Evolutionary conservation across 2,888 invertebrate genomes (phyloP), one percentile per base, ranked within the genome.

Genomic region (Lochmaea crataegi): DNA sequence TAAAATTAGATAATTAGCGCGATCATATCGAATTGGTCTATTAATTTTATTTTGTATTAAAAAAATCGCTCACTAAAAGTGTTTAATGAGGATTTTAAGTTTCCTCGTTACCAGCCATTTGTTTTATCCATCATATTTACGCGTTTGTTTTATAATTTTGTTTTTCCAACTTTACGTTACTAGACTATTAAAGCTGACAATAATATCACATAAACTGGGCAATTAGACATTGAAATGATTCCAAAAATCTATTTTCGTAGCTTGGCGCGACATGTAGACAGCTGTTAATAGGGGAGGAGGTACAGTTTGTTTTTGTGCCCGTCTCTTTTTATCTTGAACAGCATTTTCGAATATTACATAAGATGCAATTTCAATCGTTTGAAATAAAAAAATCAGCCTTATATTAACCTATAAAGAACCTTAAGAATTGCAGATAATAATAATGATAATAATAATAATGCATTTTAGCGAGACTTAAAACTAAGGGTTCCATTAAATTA

Each of bases 261-360:
- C 65, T 77, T 75, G 77, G 75, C 75, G 72, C 66, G 68, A 58
- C 68, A 10, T 60, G 71, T 68, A 75, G 72, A 74, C 77, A 72
- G 61, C 38, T 72, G 67, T 66, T 41, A 60, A 68, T 60, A 57
- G 45, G 61, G 16, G 53, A 60, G 64, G 48, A 60, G 64, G 48
- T 65, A 65, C 58, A 60, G 60, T 60, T 73, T 67, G 53, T 57
- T 66, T 67, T 56, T 64, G 45, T 45, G 14, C 26, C 10, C 22
- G 42, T 67, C 67, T 42, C 42, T 67, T 26, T 61, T 53, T 68
- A 38, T 57, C 65, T 65, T 16, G 32, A 63, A 32, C 7, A 45
- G 53, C 61, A 61, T 67, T 18, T 51, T 18, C 14, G 45, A 12
- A 60, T 60, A 57, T 63, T 65, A 73, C 60, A 53, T 68, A 73